phyloP scores from a whole-genome alignment of 2,888 invertebrate species.

The Drosophila hamatofila region DNA sequence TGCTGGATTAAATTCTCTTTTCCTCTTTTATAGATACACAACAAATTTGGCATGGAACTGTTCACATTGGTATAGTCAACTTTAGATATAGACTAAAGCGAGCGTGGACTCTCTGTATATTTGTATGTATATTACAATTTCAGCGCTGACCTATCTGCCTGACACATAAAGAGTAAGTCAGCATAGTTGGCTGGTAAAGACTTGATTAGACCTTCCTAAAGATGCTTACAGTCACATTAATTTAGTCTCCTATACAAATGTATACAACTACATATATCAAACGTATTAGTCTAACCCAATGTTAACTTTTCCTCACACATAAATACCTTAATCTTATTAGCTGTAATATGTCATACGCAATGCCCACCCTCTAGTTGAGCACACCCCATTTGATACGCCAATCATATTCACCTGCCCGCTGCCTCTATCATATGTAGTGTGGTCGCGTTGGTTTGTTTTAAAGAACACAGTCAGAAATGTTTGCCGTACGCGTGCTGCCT shows the following conservation, averaged over 20 bases:
- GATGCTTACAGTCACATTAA: not conserved
- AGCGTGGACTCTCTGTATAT: no score
- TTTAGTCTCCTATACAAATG: not conserved
- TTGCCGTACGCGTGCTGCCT: conserved; percentile 62
- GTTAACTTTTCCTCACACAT: not conserved
- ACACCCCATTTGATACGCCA: not conserved
- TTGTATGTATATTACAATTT: no score
- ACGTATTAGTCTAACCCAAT: not conserved
- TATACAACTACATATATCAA: not conserved
- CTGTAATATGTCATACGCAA: not conserved
- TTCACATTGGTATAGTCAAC: no score
- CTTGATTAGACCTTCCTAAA: not conserved
- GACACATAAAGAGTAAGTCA: no score
- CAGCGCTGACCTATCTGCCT: no score
- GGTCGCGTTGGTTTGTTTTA: conserved; percentile 28
- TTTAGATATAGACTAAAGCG: no score
- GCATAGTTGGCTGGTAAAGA: no score
- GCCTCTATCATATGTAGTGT: not conserved
- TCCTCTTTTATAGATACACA: no score
- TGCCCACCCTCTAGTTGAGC: not conserved
- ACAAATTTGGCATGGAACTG: no score
- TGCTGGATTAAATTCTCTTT: no score
- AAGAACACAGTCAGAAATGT: conserved; percentile 41
- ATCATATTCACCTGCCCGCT: not conserved
- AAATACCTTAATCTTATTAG: not conserved